Base-by-base conservation (phyloP, 2,797 vertebrate species). In the Lycodopsis pacificus region DNA sequence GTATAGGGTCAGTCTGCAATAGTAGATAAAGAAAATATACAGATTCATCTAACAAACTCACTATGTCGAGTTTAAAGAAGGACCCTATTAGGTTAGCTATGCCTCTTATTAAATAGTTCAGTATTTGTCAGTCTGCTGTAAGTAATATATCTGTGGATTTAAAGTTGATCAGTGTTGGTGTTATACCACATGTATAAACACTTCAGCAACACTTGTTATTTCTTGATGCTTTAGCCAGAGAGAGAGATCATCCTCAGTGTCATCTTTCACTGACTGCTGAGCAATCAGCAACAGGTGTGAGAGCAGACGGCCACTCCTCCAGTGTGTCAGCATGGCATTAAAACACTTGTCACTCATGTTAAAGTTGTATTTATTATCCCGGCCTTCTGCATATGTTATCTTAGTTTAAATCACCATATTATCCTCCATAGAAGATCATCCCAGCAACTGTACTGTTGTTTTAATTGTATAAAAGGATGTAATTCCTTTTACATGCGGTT, bases 251-350 rank as follows among this genome's bases (percentile, higher is more conserved):
- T 71, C 27, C 3, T 44, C 49, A 19, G 76, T 77, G 54, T 68
- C 59, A 54, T 62, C 73, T 81, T 83, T 80, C 71, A 72, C 36
- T 58, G 34, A 67, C 25, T 38, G 66, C 61, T 83, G 70, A 73
- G 71, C 32, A 22, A 2, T 44, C 36, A 56, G 61, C 91, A 92
- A 92, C 93, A 93, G 88, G 92, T 94, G 91, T 82, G 83, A 71
- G 67, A 20, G 57, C 67, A 64, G 48, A 51, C 73, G 22, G 58
- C 27, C 42, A 65, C 38, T 65, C 8, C 40, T 61, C 46, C 64
- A 38, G 19, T 83, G 58, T 65, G 58, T 65, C 71, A 67, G 44
- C 42, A 20, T 38, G 34, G 3, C 34, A 17, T 12, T 38, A 69
- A 10, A 36, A 49, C 71, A 40, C 11, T 10, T 30, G 3, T 63